Conservation (phyloP, 2,888 invertebrate genomes). For the Frankliniella intonsa region DNA sequence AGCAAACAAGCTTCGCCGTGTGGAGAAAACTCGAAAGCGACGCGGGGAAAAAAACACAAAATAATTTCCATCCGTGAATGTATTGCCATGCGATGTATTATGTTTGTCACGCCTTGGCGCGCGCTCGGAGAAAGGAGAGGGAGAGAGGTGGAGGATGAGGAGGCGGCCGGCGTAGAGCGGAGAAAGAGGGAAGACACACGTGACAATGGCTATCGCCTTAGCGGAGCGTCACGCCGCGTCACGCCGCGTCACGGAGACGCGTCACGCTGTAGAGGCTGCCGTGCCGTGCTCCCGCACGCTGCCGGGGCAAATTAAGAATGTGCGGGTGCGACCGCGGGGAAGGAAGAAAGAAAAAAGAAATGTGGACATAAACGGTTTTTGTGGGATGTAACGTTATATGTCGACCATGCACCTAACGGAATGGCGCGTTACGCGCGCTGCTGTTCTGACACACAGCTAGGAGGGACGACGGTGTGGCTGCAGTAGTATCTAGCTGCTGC, state of each 20-base stretch:
- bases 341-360: not conserved
- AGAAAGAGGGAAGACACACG: not conserved
- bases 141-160: not conserved
- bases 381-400: too few species aligned
- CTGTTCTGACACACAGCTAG: too few species aligned
- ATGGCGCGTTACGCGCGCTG: too few species aligned
- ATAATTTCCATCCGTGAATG: not conserved
- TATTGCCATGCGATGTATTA: not conserved
- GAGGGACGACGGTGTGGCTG: too few species aligned
- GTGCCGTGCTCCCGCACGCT: not conserved
- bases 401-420: too few species aligned
- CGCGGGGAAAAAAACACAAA: too few species aligned
- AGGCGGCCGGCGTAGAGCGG: not conserved
- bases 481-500: too few species aligned
- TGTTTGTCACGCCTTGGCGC: not conserved
- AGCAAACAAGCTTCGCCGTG: not conserved
- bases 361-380: not conserved
- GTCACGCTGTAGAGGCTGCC: not conserved
- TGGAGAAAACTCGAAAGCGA: not conserved
- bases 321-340: not conserved
- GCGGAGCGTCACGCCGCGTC: constrained; percentile 10
- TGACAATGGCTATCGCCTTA: constrained; percentile 12
- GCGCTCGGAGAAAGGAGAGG: not conserved
- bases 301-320: not conserved
- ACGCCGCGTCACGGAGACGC: constrained; percentile 4